Evolutionary conservation across 2,113 vertebrate species (phyloP), one percentile per base, ranked within the genome.

Genomic region (Alligator mississippiensis): DNA sequence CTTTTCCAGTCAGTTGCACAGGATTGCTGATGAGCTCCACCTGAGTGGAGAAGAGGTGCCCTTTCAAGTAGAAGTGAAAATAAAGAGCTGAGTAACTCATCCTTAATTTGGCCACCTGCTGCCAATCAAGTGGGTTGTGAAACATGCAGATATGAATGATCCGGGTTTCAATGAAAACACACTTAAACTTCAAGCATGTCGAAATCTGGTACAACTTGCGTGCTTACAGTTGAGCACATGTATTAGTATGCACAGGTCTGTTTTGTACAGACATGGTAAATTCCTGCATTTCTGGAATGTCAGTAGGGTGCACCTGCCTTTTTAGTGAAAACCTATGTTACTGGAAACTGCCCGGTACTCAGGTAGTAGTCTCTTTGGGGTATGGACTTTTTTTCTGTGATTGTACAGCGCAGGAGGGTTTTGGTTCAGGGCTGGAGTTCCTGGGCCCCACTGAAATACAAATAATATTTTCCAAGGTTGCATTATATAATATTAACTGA

Each of bases 191-290:
- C 11, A 47, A 74, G 47, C 47, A 38, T 7, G 11, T 74, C 24
- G 70, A 74, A 47, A 38, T 47, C 34, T 7, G 21, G 70, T 47
- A 12, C 13, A 24, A 24, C 70, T 47, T 8, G 22, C 12, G 14
- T 19, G 70, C 38, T 47, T 47, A 24, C 22, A 72, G 34, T 11
- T 47, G 19, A 0, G 0, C 10, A 9, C 11, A 19, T 0, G 0
- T 81, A 60, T 25, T 4, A 10, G 7, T 25, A 15, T 62, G 19
- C 34, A 38, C 57, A 77, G 59, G 22, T 38, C 0, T 55, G 21
- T 30, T 58, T 34, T 21, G 47, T 25, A 10, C 70, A 22, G 70
- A 22, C 24, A 30, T 47, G 70, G 70, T 7, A 38, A 18, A 19
- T 15, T 74, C 6, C 19, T 47, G 34, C 24, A 11, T 72, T 47